phyloP scores from a whole-genome alignment of 2,113 vertebrate genomes.

The Lutjanus erythropterus region DNA sequence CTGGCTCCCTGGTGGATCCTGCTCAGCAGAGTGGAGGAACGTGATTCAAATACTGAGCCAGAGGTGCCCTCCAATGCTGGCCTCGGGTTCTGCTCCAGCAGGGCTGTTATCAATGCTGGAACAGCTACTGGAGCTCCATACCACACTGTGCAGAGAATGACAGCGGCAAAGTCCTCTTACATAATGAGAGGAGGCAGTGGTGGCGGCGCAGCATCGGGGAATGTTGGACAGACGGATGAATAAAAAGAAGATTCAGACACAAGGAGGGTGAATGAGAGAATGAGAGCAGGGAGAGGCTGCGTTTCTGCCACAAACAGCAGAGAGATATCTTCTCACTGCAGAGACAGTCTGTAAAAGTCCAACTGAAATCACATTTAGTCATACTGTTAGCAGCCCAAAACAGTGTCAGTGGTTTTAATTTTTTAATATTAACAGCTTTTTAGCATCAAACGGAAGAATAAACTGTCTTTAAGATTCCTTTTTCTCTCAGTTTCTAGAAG shows the following conservation, averaged over 20 bases:
- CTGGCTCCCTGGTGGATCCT: constrained; percentile 49
- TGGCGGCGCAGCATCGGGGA: background rate
- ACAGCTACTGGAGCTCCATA: constrained; percentile 22
- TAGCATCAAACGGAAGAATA: background rate
- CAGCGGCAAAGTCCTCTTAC: constrained; percentile 30
- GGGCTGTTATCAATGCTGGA: constrained; percentile 51
- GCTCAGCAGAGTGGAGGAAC: constrained; percentile 43
- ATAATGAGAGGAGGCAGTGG: constrained; percentile 52
- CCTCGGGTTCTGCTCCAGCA: constrained; percentile 25
- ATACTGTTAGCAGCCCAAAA: background rate
- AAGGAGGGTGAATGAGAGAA: constrained; percentile 5
- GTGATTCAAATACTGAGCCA: constrained; percentile 64
- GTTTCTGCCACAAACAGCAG: background rate
- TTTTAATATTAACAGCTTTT: background rate
- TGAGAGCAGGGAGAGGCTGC: constrained; percentile 5
- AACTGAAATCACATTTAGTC: background rate
- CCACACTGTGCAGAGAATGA: constrained; percentile 36
- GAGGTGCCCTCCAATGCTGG: constrained; percentile 33
- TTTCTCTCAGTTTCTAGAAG: background rate
- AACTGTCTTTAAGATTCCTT: background rate
- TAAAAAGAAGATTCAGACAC: constrained; percentile 29
- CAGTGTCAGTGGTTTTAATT: background rate
- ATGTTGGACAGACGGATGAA: constrained; percentile 46
- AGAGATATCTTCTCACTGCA: constrained; percentile 8
- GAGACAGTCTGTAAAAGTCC: background rate